Evolutionary conservation across 2,888 invertebrate genomes (phyloP), one percentile per base, ranked within the genome.

Genomic region (Cyclophora punctaria): DNA sequence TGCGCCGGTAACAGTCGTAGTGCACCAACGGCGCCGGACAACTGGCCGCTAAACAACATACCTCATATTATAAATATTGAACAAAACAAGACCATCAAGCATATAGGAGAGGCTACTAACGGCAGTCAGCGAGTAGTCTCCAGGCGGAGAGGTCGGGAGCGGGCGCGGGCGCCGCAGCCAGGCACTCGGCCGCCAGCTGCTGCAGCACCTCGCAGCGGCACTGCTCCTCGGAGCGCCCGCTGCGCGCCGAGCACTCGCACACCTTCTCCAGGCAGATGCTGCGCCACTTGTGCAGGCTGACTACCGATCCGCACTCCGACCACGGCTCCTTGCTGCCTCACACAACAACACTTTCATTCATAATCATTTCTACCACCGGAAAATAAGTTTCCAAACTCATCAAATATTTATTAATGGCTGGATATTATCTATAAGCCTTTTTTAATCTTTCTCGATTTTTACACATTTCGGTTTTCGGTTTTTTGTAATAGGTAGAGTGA

Each of bases 11-110:
- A 74, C 96, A 96, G 74, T 96, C 96, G 63, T 92, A 91, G 76
- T 95, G 94, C n/a, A 95, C 92, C 46, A 96, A 89, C 0, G 95
- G 95, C 0, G 93, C 73, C 0, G 93, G 91, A 68, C 96, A 97
- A 4, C 89, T 83, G 3, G 92, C 91, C 56, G 93, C 95, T 93
- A 73, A 62, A 20, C 72, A 67, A 42, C 2, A 41, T 5, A 34
- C n/a, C 44, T 34, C 6, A 20, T 35, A 34, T 40, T 20, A 20
- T 20, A 20, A n/a, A n/a, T 20, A 20, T 20, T 20, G 20, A 20
- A 20, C 20, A 20, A 20, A 20, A 20, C 20, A 20, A 20, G 20
- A 20, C 20, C 20, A 20, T 20, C 20, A 20, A 20, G 20, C 20
- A 20, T 20, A 20, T 37, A 37, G 37, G 4, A 1, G 6, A 41